Base-by-base conservation (phyloP, 2,113 vertebrate genomes). In the Uropsilus gracilis region DNA sequence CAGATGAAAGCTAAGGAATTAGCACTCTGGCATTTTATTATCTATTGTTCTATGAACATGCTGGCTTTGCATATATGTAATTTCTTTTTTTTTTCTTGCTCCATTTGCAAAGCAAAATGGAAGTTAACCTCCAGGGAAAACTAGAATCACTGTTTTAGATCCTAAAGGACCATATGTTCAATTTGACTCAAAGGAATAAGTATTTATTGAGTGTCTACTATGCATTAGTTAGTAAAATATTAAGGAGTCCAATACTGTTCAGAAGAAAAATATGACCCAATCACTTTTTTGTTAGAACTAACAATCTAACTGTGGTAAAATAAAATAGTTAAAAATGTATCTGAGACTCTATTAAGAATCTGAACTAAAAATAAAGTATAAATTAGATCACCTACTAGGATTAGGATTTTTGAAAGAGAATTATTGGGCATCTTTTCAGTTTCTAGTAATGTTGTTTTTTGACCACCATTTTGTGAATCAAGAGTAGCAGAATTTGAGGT, bases 41-140 rank as follows among this genome's bases (percentile, higher is more conserved):
- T 84, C 32, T 84, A n/a, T 57, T 80, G n/a, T 63, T 91, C 75
- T 90, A 6, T 80, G 57, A 84, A 3, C 8, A 18, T 84, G 6
- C 30, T 87, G 42, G 3, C 32, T 90, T 86, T 63, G 28, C 37
- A 59, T 63, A 75, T 69, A 55, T 68, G n/a, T 53, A 48, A 66
- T 24, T 81, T 86, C 73, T 78, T 64, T 39, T 39, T 85, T 8
- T 71, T 42, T 63, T 34, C 44, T 9, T 84, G 50, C 24, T 66
- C 17, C 18, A 83, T 90, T 81, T 92, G 39, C 72, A 76, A 96
- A 95, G 24, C 88, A 66, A 86, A 95, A 94, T 76, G 57, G 12
- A 96, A 76, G 22, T 95, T 90, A 94, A 73, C 50, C 72, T 90
- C 81, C 5, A 90, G 18, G 37, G 34, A 83, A 90, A 86, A 80